A percentile compares a stretch with the other conserved stretches of the same genome.
Conservation (phyloP, 92 coral and sea anemone genomes). For the Pocillopora grandis region DNA sequence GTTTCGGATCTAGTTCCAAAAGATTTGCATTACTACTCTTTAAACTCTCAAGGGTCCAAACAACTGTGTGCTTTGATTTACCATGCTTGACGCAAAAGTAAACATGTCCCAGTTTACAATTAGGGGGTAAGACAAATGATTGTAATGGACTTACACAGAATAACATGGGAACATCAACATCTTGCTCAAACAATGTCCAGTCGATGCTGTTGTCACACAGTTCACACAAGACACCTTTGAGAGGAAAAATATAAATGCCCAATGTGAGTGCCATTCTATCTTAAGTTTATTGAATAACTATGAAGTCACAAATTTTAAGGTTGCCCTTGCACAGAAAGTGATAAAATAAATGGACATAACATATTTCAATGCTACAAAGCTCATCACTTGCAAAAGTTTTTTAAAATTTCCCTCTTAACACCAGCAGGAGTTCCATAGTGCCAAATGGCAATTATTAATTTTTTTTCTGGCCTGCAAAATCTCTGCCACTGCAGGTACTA, state of each 20-base stretch:
- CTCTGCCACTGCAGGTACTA: too few relatives aligned
- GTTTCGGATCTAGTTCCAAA: constrained; percentile 68
- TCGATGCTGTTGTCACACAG: constrained; percentile 42
- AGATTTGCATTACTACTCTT: constrained; percentile 83
- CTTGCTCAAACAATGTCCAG: constrained; percentile 45
- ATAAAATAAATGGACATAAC: too few relatives aligned
- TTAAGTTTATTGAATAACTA: neutral
- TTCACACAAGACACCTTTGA: constrained; percentile 62
- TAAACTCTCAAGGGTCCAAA: constrained; percentile 73
- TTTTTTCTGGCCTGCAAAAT: too few relatives aligned
- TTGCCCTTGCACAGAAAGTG: too few relatives aligned
- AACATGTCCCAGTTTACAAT: constrained; percentile 32
- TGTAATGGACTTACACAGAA: constrained; percentile 24
- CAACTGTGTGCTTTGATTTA: constrained; percentile 84
- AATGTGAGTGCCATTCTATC: neutral
- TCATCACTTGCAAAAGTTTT: too few relatives aligned
- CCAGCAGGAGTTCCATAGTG: too few relatives aligned
- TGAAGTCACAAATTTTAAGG: neutral
- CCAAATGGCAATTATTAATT: too few relatives aligned
- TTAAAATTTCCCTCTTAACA: too few relatives aligned
- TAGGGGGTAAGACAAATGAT: constrained; percentile 20
- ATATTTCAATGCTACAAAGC: too few relatives aligned
- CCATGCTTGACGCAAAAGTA: constrained; percentile 80
- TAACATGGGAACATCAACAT: constrained; percentile 23
- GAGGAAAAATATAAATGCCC: neutral